Percentiles rank a stretch among this genome's conserved stretches.
Evolutionary conservation across 30 jellyfish, hydroid and myxozoan species (phyloP).

Genomic region (Clytia hemisphaerica): DNA sequence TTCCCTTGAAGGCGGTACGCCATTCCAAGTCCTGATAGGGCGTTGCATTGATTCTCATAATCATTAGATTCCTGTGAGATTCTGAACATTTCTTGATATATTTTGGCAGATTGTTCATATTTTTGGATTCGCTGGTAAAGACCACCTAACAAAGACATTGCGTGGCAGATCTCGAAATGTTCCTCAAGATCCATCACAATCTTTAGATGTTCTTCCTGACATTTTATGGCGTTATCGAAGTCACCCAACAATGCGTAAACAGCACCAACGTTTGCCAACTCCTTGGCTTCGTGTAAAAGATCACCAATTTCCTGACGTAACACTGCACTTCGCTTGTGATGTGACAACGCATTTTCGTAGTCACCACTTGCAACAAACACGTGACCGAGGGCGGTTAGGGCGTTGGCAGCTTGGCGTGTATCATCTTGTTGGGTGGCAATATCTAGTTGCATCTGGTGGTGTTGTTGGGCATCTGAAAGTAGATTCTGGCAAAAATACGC

Average conservation of each 20-base stretch:
- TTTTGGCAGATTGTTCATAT: constrained; percentile 47
- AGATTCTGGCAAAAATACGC: constrained; percentile 68
- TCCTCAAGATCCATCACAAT: constrained; percentile 44
- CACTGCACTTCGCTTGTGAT: constrained; percentile 79
- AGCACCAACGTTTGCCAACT: constrained; percentile 81
- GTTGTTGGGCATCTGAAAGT: constrained; percentile 72
- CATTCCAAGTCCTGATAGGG: constrained; percentile 85
- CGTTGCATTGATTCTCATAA: constrained; percentile 52
- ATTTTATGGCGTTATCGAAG: constrained; percentile 63
- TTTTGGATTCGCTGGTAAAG: constrained; percentile 59
- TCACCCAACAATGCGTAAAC: constrained; percentile 85
- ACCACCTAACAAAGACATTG: constrained; percentile 62
- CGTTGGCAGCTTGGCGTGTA: constrained; percentile 42
- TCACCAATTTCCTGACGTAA: constrained; percentile 53
- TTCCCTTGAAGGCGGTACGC: constrained; percentile 66
- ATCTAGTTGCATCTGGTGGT: constrained; percentile 61
- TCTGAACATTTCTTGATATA: constrained; percentile 55
- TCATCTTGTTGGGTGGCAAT: constrained; percentile 52
- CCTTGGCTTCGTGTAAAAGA: constrained; percentile 66
- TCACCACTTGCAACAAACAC: constrained; percentile 73
- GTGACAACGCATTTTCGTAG: constrained; percentile 60
- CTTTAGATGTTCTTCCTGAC: constrained; percentile 48
- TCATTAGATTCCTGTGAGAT: constrained; percentile 36
- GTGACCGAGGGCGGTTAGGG: constrained; percentile 92
- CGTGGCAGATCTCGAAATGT: constrained; percentile 37